A percentile compares a stretch with the other conserved stretches of the same genome.
Evolutionary conservation across 2,888 invertebrate species (phyloP).

Genomic region (Harpagoxenus sublaevis): DNA sequence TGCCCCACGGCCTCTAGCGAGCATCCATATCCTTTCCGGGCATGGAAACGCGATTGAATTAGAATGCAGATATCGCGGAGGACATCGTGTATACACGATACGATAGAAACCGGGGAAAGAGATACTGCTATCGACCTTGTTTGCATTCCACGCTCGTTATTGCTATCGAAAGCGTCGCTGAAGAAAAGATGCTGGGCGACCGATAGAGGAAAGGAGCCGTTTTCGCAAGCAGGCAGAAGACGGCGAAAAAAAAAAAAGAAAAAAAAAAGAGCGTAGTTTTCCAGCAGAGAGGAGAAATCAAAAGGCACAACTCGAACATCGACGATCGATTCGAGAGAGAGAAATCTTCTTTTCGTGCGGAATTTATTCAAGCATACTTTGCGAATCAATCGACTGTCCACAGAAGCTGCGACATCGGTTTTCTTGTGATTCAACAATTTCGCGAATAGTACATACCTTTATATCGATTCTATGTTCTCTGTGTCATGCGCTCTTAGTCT

Average conservation of each 20-base stretch:
- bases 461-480: background rate
- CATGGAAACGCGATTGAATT: constrained; percentile 32
- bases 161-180: constrained; percentile 34
- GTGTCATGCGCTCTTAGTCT: background rate
- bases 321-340: constrained; percentile 62
- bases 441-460: background rate
- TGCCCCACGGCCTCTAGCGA: background rate
- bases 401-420: constrained; percentile 28
- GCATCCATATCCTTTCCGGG: background rate
- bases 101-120: constrained; percentile 8
- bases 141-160: constrained; percentile 37
- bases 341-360: constrained; percentile 49
- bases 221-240: constrained; percentile 8
- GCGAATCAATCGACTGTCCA: constrained; percentile 63
- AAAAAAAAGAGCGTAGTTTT: constrained; percentile 22
- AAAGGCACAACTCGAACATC: constrained; percentile 58
- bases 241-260: background rate
- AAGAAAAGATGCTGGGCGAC: background rate
- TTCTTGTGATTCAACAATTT: constrained; percentile 22
- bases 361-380: constrained; percentile 47
- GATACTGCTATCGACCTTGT: constrained; percentile 31
- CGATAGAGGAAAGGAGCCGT: constrained; percentile 6
- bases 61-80: constrained; percentile 20
- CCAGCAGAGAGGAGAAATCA: constrained; percentile 52
- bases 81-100: background rate